phyloP scores from a whole-genome alignment of 1,140 invertebrate genomes.

The Aphis gossypii region DNA sequence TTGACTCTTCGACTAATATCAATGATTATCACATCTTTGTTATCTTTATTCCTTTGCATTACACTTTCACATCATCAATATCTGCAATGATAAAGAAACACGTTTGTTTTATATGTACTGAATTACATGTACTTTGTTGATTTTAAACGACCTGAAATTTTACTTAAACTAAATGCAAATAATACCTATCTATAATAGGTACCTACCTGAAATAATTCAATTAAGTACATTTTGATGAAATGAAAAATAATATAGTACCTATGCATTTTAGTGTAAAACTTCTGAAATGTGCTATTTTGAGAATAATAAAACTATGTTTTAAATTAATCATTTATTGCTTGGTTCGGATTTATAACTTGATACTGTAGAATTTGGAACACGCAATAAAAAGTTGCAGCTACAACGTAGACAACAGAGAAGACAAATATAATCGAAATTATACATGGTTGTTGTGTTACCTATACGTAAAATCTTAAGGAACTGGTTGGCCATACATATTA shows the following conservation, averaged over 20 bases:
- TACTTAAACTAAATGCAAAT: background rate
- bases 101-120: background rate
- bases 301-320: background rate
- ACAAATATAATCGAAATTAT: background rate
- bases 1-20: background rate
- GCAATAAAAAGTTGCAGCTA: background rate
- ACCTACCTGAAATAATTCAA: background rate
- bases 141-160: background rate
- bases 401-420: background rate
- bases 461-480: background rate
- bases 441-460: background rate
- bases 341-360: background rate
- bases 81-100: background rate
- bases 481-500: background rate
- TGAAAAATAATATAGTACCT: background rate
- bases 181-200: background rate
- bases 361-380: background rate
- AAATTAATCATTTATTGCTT: background rate
- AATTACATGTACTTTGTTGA: background rate
- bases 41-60: background rate
- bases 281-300: background rate
- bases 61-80: background rate
- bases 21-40: background rate
- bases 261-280: background rate
- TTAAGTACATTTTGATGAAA: background rate